Conservation (phyloP, 2,797 vertebrate genomes). For the Molossus alvarezi region DNA sequence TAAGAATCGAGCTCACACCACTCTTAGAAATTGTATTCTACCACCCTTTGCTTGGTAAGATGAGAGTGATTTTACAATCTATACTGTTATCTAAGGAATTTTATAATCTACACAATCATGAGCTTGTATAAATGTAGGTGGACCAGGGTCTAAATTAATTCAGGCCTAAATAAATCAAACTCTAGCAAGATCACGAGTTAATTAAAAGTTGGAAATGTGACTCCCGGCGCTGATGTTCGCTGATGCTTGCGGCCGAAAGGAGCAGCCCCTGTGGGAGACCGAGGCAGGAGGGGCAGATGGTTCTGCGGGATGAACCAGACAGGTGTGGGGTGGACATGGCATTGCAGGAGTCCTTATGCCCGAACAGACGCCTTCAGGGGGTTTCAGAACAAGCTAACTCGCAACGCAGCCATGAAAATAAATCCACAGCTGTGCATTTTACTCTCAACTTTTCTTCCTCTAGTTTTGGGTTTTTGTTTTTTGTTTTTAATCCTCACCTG, state of each 20-base stretch:
- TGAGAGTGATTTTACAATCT: slow-evolving; percentile 10
- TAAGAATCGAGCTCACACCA: slow-evolving; percentile 5
- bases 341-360: not conserved
- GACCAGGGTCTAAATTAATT: slow-evolving; percentile 74
- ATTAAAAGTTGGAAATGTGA: slow-evolving; percentile 84
- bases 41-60: not conserved
- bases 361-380: not conserved
- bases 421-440: not conserved
- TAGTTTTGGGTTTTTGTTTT: not conserved
- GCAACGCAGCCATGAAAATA: not conserved
- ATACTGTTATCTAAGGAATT: not conserved
- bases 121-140: slow-evolving; percentile 76
- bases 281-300: not conserved
- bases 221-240: slow-evolving; percentile 75
- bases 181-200: slow-evolving; percentile 73
- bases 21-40: not conserved
- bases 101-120: not conserved
- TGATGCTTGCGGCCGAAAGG: slow-evolving; percentile 75
- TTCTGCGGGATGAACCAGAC: not conserved
- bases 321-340: not conserved
- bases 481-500: too few species aligned
- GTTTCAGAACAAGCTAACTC: not conserved
- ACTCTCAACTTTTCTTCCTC: not conserved
- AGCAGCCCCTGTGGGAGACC: not conserved
- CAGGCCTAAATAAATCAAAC: slow-evolving; percentile 80